phyloP scores from a whole-genome alignment of 2,113 vertebrate genomes.

The Meles meles region DNA sequence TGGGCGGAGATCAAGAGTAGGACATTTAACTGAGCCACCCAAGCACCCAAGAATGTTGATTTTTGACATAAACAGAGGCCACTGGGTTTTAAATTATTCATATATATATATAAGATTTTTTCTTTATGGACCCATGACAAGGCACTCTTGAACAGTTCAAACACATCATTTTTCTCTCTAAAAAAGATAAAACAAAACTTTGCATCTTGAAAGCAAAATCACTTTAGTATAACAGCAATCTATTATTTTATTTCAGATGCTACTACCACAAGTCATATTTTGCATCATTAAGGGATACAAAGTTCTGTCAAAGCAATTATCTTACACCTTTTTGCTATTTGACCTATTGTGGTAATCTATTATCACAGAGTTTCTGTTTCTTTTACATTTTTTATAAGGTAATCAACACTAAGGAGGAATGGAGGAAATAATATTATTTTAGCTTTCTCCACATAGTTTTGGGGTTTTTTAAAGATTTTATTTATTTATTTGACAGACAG shows the following conservation, averaged over 20 bases:
- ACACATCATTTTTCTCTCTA: conserved; percentile 35
- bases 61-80: not conserved
- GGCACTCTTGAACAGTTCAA: conserved; percentile 4
- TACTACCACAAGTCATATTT: not conserved
- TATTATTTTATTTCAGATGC: not conserved
- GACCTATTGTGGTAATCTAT: not conserved
- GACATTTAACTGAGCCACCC: not conserved
- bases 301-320: not conserved
- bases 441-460: not conserved
- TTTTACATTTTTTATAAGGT: not conserved
- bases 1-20: not conserved
- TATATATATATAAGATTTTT: not conserved
- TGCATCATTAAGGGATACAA: conserved; percentile 11
- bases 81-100: conserved; percentile 6
- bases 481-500: no score
- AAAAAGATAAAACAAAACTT: conserved; percentile 19
- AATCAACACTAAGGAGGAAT: conserved; percentile 4
- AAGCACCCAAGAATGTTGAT: not conserved
- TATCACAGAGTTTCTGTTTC: not conserved
- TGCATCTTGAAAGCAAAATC: conserved; percentile 2
- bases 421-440: not conserved
- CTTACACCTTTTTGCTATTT: conserved; percentile 5
- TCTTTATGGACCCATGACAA: not conserved
- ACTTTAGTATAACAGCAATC: not conserved
- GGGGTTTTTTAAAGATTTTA: no score